A percentile compares a stretch with the other conserved stretches of the same genome.
Conservation (phyloP, 2,888 invertebrate genomes). For the Strigamia transsilvanica region DNA sequence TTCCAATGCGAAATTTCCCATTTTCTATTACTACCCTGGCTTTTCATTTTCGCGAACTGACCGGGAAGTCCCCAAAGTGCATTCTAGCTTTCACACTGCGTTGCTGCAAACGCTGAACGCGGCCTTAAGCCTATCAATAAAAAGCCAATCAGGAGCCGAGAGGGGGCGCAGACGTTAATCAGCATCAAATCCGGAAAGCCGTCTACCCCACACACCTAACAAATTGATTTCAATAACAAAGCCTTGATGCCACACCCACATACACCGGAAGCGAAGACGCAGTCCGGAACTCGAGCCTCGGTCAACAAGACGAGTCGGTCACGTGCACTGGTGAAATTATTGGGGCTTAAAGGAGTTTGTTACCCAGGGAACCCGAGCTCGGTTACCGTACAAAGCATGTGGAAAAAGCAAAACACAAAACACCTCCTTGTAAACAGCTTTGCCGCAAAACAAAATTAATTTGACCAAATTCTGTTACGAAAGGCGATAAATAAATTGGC, state of each 20-base stretch:
- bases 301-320: conserved; percentile 38
- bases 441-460: conserved; percentile 18
- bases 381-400: background rate
- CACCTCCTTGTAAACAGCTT: conserved; percentile 23
- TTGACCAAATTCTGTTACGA: background rate
- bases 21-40: background rate
- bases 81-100: conserved; percentile 1
- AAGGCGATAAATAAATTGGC: conserved; percentile 8
- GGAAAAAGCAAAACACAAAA: background rate
- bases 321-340: conserved; percentile 31
- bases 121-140: conserved; percentile 52
- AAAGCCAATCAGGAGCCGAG: conserved; percentile 53
- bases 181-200: conserved; percentile 33
- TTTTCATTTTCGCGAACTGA: conserved; percentile 27
- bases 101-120: conserved; percentile 22
- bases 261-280: conserved; percentile 16
- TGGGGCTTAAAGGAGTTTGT: conserved; percentile 38
- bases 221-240: conserved; percentile 55
- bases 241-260: conserved; percentile 29
- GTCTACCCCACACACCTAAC: conserved; percentile 36
- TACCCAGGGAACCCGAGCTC: conserved; percentile 8
- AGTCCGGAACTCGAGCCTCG: conserved; percentile 21
- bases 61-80: conserved; percentile 5
- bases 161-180: conserved; percentile 50
- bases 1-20: background rate